These are phyloP conservation scores for Zaprionus ornatus DNA, from an alignment of 1,140 invertebrate species.

Conservation along the genomic window DNA sequence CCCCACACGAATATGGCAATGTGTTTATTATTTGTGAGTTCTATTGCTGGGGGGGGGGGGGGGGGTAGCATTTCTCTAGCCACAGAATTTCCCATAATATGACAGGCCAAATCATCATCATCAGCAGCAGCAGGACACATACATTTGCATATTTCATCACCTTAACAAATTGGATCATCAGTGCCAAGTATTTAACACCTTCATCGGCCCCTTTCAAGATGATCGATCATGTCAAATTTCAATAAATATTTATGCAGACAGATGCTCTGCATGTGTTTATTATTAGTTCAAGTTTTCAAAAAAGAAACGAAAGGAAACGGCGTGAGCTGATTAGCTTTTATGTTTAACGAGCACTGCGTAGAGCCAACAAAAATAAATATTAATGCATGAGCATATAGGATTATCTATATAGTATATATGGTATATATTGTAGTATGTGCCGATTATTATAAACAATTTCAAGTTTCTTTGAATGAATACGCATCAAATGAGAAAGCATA, in stretches of 20 bases:
- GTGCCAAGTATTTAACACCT: conserved; percentile 37
- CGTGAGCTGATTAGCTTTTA: conserved; percentile 46
- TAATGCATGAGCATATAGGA: neutral
- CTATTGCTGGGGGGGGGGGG: too few relatives aligned
- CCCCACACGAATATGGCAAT: neutral
- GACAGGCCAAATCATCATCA: conserved; percentile 56
- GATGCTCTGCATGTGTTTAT: conserved; percentile 51
- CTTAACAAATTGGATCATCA: conserved; percentile 72
- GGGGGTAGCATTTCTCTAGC: conserved; percentile 30
- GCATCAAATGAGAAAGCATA: neutral
- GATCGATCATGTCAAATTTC: conserved; percentile 73
- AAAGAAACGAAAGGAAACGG: conserved; percentile 17
- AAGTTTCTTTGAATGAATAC: neutral
- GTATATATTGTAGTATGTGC: neutral
- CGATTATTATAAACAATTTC: conserved; percentile 3
- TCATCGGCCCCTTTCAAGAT: conserved; percentile 20
- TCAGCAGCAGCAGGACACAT: conserved; percentile 36
- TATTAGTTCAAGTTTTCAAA: conserved; percentile 22
- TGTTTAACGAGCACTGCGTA: conserved; percentile 36
- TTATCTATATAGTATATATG: neutral
- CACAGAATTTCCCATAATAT: conserved; percentile 48
- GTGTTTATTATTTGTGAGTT: conserved; percentile 16
- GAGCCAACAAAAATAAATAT: conserved; percentile 38
- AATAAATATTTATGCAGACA: conserved; percentile 63
- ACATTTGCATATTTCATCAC: conserved; percentile 76